A percentile compares a stretch with the other conserved stretches of the same genome.
These are phyloP conservation scores for Xylota segnis DNA, from an alignment of 2,888 invertebrate species.

Conservation along the genomic window DNA sequence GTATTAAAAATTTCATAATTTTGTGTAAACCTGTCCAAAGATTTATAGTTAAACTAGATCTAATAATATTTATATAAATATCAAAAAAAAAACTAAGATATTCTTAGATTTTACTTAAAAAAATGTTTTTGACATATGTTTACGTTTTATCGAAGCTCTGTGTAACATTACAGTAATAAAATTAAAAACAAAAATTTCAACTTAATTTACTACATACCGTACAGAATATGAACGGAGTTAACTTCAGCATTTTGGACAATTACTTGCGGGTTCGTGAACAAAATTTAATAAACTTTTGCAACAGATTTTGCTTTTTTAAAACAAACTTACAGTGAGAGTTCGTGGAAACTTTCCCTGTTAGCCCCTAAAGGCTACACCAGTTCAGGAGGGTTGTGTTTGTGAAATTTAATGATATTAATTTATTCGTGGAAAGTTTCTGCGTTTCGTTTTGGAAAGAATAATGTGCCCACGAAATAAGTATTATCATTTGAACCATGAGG, in stretches of 20 bases:
- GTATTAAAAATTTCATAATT: constrained; percentile 36
- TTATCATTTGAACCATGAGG: no score
- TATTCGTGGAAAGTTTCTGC: background rate
- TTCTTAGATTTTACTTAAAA: constrained; percentile 31
- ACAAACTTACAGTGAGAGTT: background rate
- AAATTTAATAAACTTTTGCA: no score
- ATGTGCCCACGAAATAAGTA: no score
- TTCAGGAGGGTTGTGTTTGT: no score
- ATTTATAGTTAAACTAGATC: constrained; percentile 48
- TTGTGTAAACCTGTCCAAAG: constrained; percentile 67
- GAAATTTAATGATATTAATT: background rate
- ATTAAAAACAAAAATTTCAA: background rate
- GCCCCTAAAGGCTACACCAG: no score
- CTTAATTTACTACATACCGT: constrained; percentile 40
- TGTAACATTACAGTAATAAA: constrained; percentile 81
- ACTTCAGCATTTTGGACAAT: constrained; percentile 6
- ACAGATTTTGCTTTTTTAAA: no score
- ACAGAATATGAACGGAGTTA: background rate
- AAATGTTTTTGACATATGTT: constrained; percentile 53
- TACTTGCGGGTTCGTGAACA: no score
- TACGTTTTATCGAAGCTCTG: constrained; percentile 82
- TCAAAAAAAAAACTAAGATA: constrained; percentile 16
- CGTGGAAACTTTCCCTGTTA: background rate
- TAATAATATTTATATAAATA: constrained; percentile 1
- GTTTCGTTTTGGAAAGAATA: background rate